Evolutionary conservation across 2,113 vertebrate species (phyloP), one percentile per base, ranked within the genome.

Genomic region (Hydrochoerus hydrochaeris): DNA sequence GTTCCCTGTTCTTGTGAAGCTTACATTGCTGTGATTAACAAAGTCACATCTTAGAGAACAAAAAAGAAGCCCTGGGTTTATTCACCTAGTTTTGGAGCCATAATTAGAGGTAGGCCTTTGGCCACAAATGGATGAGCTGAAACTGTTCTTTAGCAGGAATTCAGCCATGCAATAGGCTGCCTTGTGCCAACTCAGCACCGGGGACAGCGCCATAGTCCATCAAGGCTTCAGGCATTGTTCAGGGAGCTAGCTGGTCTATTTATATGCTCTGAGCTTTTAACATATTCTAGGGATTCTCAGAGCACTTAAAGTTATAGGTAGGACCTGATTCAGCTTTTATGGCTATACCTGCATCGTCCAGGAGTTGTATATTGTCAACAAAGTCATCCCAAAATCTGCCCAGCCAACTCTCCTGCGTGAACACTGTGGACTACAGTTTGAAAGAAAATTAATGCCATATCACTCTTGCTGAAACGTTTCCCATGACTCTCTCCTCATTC

Each of bases 381-480:
- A 93, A 91, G 22, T 17, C 7, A 58, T 71, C 30, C 32, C 46
- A 13, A 69, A 96, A 95, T 11, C 30, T 46, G 58, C 26, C 46
- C 44, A 95, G 62, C 41, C 46, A 38, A 49, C 28, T 22, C 12
- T 80, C 60, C n/a, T 86, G 54, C 67, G 77, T 90, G 49, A 96
- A 96, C 38, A 58, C 17, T 16, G 5, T 44, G 14, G 35, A 85
- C 24, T 83, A 6, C 3, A 86, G 24, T 52, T 81, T 96, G 52
- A 44, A 97, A 83, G 65, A 80, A 77, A 82, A 92, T 17, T 67
- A 96, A 90, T 20, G 78, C 13, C 60, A 82, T 46, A 44, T 35
- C 17, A 17, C 22, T 71, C 90, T 75, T 57, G 38, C 44, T 44
- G 24, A 96, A 96, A 94, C 11, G 62, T 75, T 78, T 91, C 94